Evolutionary conservation across 2,797 vertebrate genomes (phyloP).

Genomic region (Micrastur ruficollis): DNA sequence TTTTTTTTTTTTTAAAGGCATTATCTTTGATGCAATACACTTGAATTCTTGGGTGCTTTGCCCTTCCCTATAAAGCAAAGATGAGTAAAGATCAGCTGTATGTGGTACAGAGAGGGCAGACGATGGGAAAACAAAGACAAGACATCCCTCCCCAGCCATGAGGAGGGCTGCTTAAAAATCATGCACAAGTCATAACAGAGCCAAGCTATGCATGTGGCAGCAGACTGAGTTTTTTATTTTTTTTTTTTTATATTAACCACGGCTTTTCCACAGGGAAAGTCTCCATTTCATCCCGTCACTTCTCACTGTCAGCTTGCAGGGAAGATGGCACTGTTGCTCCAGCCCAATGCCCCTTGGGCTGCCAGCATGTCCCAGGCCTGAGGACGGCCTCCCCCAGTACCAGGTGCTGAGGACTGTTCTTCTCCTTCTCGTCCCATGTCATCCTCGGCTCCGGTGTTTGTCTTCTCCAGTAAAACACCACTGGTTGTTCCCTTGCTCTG

Average conservation of each 20-base stretch:
- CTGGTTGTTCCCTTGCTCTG: background rate
- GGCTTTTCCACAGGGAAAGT: background rate
- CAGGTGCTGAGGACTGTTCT: background rate
- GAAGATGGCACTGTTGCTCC: accelerated
- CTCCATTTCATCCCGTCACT: background rate
- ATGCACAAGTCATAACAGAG: background rate
- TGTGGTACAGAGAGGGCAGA: background rate
- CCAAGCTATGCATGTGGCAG: background rate
- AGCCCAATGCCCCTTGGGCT: background rate
- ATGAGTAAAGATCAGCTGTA: background rate
- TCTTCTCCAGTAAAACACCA: accelerated
- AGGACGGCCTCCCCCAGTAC: background rate
- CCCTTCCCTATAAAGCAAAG: background rate
- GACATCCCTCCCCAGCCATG: background rate
- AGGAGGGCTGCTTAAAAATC: background rate
- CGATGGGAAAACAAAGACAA: background rate
- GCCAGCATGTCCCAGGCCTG: accelerated
- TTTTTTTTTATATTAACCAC: background rate
- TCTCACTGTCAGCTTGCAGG: background rate
- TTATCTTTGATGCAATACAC: background rate
- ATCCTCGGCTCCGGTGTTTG: background rate
- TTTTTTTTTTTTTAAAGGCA: background rate
- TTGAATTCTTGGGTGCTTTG: background rate
- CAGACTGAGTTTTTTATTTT: background rate
- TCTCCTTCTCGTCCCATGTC: background rate